Conservation (phyloP, 2,888 invertebrate species). For the Auanema sp. region DNA sequence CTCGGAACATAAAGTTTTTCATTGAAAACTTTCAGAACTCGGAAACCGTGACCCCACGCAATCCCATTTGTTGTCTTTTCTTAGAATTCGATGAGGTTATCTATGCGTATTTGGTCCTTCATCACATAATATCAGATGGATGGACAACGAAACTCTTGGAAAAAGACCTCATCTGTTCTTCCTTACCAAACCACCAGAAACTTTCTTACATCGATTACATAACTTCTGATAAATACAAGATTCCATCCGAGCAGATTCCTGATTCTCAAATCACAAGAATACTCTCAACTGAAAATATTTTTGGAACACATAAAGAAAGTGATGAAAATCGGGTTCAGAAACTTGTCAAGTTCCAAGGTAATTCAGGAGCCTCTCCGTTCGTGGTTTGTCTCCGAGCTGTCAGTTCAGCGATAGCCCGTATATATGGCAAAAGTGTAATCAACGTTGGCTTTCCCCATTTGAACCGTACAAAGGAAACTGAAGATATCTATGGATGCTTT, state of each 20-base stretch:
- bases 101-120: slow-evolving; percentile 30
- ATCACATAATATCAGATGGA: slow-evolving; percentile 45
- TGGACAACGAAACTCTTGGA: slow-evolving; percentile 26
- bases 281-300: too few species aligned
- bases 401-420: background rate
- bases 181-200: too few species aligned
- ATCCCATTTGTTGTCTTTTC: too few species aligned
- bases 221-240: background rate
- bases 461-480: slow-evolving; percentile 29
- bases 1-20: background rate
- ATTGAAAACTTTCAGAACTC: too few species aligned
- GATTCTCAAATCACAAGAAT: too few species aligned
- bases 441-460: slow-evolving; percentile 41
- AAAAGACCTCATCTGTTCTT: slow-evolving; percentile 1
- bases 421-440: slow-evolving; percentile 4
- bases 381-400: slow-evolving; percentile 16
- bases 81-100: too few species aligned
- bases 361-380: slow-evolving; percentile 20
- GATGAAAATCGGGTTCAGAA: too few species aligned
- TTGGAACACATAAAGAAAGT: too few species aligned
- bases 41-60: too few species aligned
- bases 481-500: slow-evolving; percentile 46
- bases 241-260: too few species aligned
- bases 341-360: background rate
- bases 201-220: background rate